phyloP scores from a whole-genome alignment of 2,797 vertebrate species.

The Lacerta bilineata region DNA sequence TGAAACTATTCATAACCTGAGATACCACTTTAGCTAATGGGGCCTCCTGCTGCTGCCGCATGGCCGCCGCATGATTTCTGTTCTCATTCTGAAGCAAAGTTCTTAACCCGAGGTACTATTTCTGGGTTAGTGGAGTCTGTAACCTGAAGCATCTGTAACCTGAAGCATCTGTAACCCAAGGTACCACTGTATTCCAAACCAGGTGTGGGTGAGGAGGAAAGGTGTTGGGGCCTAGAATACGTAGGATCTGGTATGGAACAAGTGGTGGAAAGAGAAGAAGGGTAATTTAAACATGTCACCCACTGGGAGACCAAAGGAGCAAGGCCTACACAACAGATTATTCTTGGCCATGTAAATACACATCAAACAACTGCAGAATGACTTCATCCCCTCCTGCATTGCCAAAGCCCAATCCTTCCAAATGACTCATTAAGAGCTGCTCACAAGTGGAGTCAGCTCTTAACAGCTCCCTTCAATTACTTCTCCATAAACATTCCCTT shows the following conservation, averaged over 20 bases:
- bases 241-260: background rate
- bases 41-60: no score
- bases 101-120: no score
- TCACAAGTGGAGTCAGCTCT: constrained; percentile 16
- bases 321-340: background rate
- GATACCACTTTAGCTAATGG: no score
- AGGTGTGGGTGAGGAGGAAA: background rate
- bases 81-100: no score
- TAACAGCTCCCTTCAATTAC: constrained; percentile 24
- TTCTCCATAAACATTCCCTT: constrained; percentile 6
- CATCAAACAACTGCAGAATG: constrained; percentile 2
- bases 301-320: background rate
- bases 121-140: no score
- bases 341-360: background rate
- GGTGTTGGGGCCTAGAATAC: background rate
- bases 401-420: constrained; percentile 14
- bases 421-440: constrained; percentile 3
- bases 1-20: no score
- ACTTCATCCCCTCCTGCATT: constrained; percentile 17
- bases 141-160: no score
- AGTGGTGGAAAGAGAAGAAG: background rate
- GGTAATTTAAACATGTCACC: background rate
- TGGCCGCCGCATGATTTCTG: no score
- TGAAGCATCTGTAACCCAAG: no score
- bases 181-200: no score